phyloP scores from a whole-genome alignment of 2,113 vertebrate genomes.

The Lepus timidus region DNA sequence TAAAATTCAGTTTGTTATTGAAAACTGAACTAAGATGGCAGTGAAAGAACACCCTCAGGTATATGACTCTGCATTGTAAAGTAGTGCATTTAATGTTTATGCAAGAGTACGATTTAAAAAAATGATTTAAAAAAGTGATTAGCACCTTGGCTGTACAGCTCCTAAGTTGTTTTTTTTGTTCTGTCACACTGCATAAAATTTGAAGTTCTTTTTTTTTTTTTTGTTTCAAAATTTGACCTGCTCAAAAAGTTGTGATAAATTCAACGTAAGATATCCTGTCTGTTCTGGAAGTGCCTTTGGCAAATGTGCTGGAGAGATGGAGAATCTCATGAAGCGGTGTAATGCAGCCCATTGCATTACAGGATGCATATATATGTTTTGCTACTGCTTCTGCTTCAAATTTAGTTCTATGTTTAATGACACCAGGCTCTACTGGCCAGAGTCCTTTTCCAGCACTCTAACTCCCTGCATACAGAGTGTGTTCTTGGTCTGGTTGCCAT shows the following conservation, averaged over 20 bases:
- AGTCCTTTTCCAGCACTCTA: slow-evolving; percentile 76
- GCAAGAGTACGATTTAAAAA: slow-evolving; percentile 79
- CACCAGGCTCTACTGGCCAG: slow-evolving; percentile 48
- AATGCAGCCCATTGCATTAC: slow-evolving; percentile 87
- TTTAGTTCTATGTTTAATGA: slow-evolving; percentile 83
- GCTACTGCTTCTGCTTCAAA: slow-evolving; percentile 75
- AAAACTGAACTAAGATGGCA: slow-evolving; percentile 84
- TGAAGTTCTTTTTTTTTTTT: slow-evolving; percentile 81
- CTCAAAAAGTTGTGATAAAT: slow-evolving; percentile 87
- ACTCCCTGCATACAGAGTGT: slow-evolving; percentile 81
- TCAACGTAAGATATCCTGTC: slow-evolving; percentile 73
- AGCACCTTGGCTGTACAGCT: slow-evolving; percentile 84
- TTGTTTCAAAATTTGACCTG: slow-evolving; percentile 87
- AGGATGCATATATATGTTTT: slow-evolving; percentile 68
- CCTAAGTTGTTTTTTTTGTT: slow-evolving; percentile 60
- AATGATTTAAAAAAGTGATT: slow-evolving; percentile 86
- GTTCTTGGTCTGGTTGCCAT: slow-evolving; percentile 64
- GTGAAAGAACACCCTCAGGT: slow-evolving; percentile 87
- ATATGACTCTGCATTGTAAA: slow-evolving; percentile 87
- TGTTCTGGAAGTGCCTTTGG: slow-evolving; percentile 84
- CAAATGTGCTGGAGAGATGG: slow-evolving; percentile 85
- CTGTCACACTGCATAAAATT: slow-evolving; percentile 86
- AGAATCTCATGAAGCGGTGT: slow-evolving; percentile 82
- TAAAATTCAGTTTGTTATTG: slow-evolving; percentile 85
- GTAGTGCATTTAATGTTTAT: slow-evolving; percentile 85